These are phyloP conservation scores for Cynodonichthys magdalenae DNA, from an alignment of 2,797 vertebrate genomes.

Conservation along the genomic window DNA sequence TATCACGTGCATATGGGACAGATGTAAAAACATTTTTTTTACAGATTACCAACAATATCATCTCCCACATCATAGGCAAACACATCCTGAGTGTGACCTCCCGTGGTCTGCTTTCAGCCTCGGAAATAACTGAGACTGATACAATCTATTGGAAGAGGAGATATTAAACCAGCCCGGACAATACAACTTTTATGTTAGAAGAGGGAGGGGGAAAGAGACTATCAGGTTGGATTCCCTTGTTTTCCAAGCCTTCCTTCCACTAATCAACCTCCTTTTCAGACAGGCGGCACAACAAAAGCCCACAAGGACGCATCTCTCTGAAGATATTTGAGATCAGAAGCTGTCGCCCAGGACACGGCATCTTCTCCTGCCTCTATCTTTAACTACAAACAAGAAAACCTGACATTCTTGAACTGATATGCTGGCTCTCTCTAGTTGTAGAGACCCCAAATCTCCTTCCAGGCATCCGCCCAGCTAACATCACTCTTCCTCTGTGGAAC, in stretches of 20 bases:
- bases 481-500: conserved; percentile 62
- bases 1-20: conserved; percentile 33
- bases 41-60: conserved; percentile 41
- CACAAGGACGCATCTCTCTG: conserved; percentile 50
- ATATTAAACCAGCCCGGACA: conserved; percentile 49
- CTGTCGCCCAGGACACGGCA: conserved; percentile 80
- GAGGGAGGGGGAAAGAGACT: neutral
- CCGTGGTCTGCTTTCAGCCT: conserved; percentile 40
- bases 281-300: conserved; percentile 60
- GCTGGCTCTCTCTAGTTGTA: conserved; percentile 89
- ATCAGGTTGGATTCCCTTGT: conserved; percentile 11
- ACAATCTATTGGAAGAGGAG: conserved; percentile 44
- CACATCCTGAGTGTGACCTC: conserved; percentile 50
- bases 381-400: conserved; percentile 94
- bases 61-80: conserved; percentile 33
- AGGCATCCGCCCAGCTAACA: conserved; percentile 68
- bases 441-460: conserved; percentile 68
- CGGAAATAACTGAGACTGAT: conserved; percentile 59
- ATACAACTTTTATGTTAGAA: conserved; percentile 3
- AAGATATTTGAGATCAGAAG: conserved; percentile 84
- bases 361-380: conserved; percentile 92
- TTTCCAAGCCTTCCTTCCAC: conserved; percentile 23
- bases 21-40: conserved; percentile 14
- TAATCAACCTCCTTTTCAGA: conserved; percentile 34
- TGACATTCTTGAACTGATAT: conserved; percentile 92